A percentile compares a stretch with the other conserved stretches of the same genome.
Conservation (phyloP, 2,113 vertebrate genomes). For the Hippocampus abdominalis region DNA sequence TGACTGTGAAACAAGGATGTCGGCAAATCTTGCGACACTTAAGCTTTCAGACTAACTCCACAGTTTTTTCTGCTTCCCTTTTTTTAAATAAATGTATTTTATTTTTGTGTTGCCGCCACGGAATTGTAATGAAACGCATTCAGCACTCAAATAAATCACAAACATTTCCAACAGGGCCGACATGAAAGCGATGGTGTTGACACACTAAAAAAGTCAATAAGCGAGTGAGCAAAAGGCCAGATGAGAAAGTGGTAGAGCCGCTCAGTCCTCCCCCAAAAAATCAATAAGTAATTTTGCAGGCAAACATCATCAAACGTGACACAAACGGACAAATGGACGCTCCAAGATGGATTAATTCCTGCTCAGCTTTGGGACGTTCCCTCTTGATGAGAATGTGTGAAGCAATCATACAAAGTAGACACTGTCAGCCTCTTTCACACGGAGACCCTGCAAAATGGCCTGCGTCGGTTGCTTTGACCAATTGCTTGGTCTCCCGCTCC, state of each 20-base stretch:
- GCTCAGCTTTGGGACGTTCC: background rate
- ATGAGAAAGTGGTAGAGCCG: background rate
- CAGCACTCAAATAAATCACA: background rate
- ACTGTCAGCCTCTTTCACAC: background rate
- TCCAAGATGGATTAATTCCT: background rate
- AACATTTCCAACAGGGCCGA: background rate
- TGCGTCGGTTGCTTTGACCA: background rate
- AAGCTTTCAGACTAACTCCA: no score
- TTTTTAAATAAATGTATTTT: no score
- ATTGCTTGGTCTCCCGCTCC: no score
- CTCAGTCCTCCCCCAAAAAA: background rate
- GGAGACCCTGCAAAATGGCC: background rate
- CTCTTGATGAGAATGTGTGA: background rate
- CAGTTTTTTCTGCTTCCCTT: no score
- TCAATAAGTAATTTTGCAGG: slow-evolving; percentile 1
- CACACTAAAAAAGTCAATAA: background rate
- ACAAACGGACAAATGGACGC: background rate
- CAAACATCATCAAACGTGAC: background rate
- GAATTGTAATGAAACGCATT: background rate
- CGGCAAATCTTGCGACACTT: no score
- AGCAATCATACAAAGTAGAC: background rate
- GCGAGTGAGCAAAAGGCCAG: background rate
- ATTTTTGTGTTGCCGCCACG: no score
- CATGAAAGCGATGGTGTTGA: background rate
- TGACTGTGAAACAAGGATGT: no score